Evolutionary conservation across 2,797 vertebrate genomes (phyloP).

Genomic region (Sparidentex hasta): DNA sequence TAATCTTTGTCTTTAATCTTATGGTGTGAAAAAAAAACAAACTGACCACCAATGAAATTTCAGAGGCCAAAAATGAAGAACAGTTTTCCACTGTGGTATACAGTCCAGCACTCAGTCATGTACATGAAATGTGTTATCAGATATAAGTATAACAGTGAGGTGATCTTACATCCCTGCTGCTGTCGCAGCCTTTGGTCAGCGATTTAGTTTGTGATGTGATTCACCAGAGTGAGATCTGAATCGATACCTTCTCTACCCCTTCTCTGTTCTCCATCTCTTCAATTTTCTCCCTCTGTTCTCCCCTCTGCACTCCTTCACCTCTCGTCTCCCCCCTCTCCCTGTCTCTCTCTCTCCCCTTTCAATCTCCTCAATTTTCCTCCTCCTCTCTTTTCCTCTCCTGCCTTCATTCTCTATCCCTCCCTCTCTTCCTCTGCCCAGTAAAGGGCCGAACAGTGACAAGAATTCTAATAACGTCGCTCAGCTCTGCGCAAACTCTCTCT

Average conservation of each 20-base stretch:
- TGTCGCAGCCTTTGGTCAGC: constrained; percentile 61
- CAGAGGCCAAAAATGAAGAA: background rate
- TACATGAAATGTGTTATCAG: constrained; percentile 25
- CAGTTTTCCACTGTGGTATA: background rate
- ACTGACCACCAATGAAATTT: background rate
- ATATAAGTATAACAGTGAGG: constrained; percentile 6
- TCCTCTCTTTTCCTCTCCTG: constrained; percentile 33
- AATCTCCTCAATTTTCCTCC: constrained; percentile 41
- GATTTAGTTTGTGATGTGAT: constrained; percentile 72
- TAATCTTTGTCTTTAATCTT: background rate
- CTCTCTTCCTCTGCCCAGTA: constrained; percentile 60
- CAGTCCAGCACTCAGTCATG: constrained; percentile 6
- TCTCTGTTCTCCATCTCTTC: constrained; percentile 45
- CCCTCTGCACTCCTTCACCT: constrained; percentile 26
- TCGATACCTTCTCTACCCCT: constrained; percentile 69
- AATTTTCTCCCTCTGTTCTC: constrained; percentile 35
- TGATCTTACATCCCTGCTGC: constrained; percentile 42
- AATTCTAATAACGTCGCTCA: constrained; percentile 77
- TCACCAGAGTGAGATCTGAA: constrained; percentile 70
- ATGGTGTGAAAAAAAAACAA: constrained; percentile 2
- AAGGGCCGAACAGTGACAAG: constrained; percentile 80
- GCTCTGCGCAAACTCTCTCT: constrained; percentile 58
- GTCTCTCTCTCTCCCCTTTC: constrained; percentile 35
- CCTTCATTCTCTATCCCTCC: constrained; percentile 32
- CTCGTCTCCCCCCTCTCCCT: constrained; percentile 10